A percentile compares a stretch with the other conserved stretches of the same genome.
Conservation (phyloP, 1,140 invertebrate genomes). For the Scylla paramamosain region DNA sequence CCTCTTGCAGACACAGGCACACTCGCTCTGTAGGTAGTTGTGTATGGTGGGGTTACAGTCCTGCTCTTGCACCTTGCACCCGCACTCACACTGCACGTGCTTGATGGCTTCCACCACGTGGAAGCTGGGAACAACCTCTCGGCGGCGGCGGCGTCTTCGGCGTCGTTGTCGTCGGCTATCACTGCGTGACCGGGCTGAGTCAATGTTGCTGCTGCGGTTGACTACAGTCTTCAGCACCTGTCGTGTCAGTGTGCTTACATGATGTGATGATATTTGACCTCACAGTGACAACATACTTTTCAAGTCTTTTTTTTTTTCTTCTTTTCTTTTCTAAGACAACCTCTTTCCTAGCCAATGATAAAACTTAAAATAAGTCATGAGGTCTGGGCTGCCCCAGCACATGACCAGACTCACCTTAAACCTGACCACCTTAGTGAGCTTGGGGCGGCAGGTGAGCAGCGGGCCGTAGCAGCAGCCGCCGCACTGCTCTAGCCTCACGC, state of each 20-base stretch:
- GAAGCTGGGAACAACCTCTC: constrained; percentile 80
- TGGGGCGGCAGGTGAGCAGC: constrained; percentile 85
- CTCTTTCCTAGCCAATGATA: too few species aligned
- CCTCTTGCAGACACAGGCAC: constrained; percentile 84
- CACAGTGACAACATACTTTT: too few species aligned
- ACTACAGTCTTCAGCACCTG: constrained; percentile 56
- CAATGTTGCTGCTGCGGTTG: background rate
- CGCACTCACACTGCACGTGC: constrained; percentile 84
- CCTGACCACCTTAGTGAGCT: constrained; percentile 79
- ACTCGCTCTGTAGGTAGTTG: constrained; percentile 82
- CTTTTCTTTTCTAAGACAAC: too few species aligned
- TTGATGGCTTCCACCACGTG: constrained; percentile 83
- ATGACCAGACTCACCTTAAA: constrained; percentile 79
- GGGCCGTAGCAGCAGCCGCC: constrained; percentile 86
- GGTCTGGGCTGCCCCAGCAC: background rate
- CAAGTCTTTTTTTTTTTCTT: too few species aligned
- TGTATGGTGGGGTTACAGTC: constrained; percentile 83
- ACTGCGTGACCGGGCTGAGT: background rate
- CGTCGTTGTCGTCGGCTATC: background rate
- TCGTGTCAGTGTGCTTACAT: background rate
- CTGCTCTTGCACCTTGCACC: constrained; percentile 82
- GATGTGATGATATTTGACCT: background rate
- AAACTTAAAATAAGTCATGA: too few species aligned
- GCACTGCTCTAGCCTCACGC: constrained; percentile 86
- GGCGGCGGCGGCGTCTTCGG: constrained; percentile 40